Evolutionary conservation across 2,797 vertebrate genomes (phyloP), one percentile per base, ranked within the genome.

Genomic region (Melanotaenia nigrans): DNA sequence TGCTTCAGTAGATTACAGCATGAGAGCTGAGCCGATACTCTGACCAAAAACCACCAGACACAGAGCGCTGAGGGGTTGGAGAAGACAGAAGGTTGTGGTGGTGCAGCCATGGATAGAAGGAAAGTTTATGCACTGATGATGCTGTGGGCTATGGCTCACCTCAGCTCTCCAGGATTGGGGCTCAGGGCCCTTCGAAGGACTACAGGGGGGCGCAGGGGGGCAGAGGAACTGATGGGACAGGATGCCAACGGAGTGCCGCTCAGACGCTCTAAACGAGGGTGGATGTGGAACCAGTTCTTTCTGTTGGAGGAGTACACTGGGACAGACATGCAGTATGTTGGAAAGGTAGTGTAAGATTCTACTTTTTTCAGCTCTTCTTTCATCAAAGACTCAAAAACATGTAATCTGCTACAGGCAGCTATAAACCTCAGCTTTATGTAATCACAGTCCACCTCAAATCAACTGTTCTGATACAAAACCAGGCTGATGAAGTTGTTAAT

Each of bases 211-310:
- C 81, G 75, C 59, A 81, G 71, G 76, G 86, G 81, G 71, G 57
- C 84, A 16, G 1, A 60, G 0, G 90, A 88, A 20, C 86, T 88
- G 65, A 86, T 81, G 22, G 88, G 95, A 68, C 91, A 93, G 82
- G 94, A 94, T 75, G 93, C 86, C 80, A 95, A 92, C 65, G 94
- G 92, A 28, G 87, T 79, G 85, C 94, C 95, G 18, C 92, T 96
- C 60, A 93, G 87, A 75, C 96, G 97, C 76, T 96, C 96, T 62
- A 98, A 98, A 87, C 95, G 97, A 70, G 97, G 97, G 20, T 99
- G 97, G 97, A 98, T 97, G 97, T 99, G 97, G 97, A 99, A 99
- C 93, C 96, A 99, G 85, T 98, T 99, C 94, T 99, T 98, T 90
- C 90, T 99, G 78, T 83, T 99, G 94, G 97, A 98, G 89, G 97